Evolutionary conservation across 1,140 invertebrate species (phyloP).

Genomic region (Dolichoris vasculosae): DNA sequence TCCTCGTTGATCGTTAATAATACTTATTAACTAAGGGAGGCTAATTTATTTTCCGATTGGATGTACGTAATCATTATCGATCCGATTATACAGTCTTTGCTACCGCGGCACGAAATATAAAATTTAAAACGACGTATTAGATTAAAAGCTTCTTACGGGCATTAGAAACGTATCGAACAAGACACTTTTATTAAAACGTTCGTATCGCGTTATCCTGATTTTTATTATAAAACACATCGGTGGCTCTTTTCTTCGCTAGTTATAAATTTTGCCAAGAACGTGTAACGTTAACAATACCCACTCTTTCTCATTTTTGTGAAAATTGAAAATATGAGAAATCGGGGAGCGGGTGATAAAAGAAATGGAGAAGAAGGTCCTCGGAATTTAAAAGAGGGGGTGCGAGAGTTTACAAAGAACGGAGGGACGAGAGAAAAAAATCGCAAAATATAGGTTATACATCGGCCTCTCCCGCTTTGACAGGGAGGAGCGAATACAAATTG

Average conservation of each 20-base stretch:
- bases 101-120: no score
- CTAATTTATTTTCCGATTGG: no score
- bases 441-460: constrained; percentile 38
- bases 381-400: background rate
- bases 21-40: no score
- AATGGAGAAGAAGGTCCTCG: background rate
- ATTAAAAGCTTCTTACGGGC: no score
- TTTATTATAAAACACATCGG: no score
- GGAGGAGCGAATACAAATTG: constrained; percentile 56
- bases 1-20: no score
- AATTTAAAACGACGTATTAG: no score
- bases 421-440: constrained; percentile 32
- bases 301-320: background rate
- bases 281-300: background rate
- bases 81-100: no score
- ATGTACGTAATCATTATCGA: no score
- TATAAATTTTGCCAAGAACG: background rate
- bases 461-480: constrained; percentile 8
- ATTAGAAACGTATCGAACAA: no score
- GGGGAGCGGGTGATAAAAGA: background rate
- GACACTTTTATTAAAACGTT: background rate
- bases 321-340: constrained; percentile 31
- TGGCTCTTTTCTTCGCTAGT: background rate
- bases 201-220: background rate
- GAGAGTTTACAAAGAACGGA: constrained; percentile 13